Conservation (phyloP, 1,140 invertebrate species). For the Drosophila aff. region DNA sequence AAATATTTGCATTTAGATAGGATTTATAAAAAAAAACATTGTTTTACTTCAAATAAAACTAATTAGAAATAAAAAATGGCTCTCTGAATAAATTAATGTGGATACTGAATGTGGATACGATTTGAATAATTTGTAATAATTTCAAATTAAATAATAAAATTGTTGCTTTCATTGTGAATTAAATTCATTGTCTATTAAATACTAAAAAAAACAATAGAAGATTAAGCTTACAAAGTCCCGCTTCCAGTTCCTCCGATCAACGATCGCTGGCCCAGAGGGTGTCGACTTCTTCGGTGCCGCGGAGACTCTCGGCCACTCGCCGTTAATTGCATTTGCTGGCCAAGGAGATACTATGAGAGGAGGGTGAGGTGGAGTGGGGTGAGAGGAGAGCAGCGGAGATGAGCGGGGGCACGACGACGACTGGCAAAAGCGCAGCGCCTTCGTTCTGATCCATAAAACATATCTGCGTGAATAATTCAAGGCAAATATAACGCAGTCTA, state of each 20-base stretch:
- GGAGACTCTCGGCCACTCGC: background rate
- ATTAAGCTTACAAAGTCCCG: background rate
- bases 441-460: slow-evolving; percentile 66
- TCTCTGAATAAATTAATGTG: no score
- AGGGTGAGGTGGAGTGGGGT: no score
- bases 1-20: no score
- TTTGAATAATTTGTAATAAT: no score
- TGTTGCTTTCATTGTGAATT: no score
- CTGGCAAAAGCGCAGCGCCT: slow-evolving; percentile 70
- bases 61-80: no score
- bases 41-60: background rate
- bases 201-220: background rate
- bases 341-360: background rate
- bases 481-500: slow-evolving; percentile 80
- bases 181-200: no score
- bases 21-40: background rate
- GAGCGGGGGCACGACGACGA: background rate
- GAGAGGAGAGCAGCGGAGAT: background rate
- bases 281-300: slow-evolving; percentile 17
- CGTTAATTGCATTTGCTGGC: slow-evolving; percentile 68
- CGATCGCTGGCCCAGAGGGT: background rate
- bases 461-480: slow-evolving; percentile 76
- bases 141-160: no score
- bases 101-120: no score
- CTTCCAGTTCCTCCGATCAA: background rate